Base-by-base conservation (phyloP, 2,888 invertebrate species). In the Crocallis elinguaria region DNA sequence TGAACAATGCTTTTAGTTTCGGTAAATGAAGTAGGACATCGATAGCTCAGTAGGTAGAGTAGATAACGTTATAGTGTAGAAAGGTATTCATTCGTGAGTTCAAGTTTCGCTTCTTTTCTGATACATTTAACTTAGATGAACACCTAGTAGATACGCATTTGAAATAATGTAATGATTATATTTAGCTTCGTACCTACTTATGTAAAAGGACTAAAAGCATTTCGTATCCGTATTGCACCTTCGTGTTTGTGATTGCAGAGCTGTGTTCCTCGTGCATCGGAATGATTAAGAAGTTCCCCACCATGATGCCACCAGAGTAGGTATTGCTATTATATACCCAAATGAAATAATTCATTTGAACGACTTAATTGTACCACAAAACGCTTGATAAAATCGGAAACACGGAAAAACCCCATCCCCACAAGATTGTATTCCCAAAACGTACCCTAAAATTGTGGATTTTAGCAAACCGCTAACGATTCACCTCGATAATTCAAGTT, bases 401-500 rank as follows among this genome's bases (percentile, higher is more conserved):
- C 7, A 23, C 29, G 29, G 3, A 37, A 17, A 23, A 16, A 13
- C 4, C 17, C 3, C 42, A 25, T n/a, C 30, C 42, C 7, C 39
- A 14, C 39, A 14, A 9, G 32, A 32, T 23, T 2, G 14, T 39
- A 37, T 37, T 30, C 39, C n/a, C 17, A 11, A 48, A 57, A 45
- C 38, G 43, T 50, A 23, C 39, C 38, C 35, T 53, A 42, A 42
- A 49, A 29, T 43, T 44, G 53, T 41, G 33, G 37, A 49, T 53
- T 62, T 57, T 46, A 45, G 56, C 36, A 44, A 42, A 51, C 56
- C 58, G 51, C 59, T 55, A 57, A 56, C 54, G 49, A 57, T 60
- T 57, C 35, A 50, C 51, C 51, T 46, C 57, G 52, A 62, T 62
- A 55, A 57, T 55, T 62, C 59, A 14, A 45, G 50, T 38, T 57